phyloP scores from a whole-genome alignment of 2,113 vertebrate species.

The Entomyzon cyanotis region DNA sequence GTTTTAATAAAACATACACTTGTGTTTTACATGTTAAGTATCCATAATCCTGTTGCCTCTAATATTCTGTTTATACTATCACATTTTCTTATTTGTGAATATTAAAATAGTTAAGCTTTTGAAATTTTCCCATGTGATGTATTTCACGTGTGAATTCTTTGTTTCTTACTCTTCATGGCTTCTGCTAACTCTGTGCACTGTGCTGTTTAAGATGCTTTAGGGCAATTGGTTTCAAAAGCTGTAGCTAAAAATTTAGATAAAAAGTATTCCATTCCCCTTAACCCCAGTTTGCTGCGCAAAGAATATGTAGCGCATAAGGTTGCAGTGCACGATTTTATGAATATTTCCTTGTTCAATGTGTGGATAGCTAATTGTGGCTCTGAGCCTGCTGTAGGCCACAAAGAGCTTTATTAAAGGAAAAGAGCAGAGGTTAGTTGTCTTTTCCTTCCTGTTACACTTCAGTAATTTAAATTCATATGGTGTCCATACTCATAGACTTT shows the following conservation, averaged over 20 bases:
- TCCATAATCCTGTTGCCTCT: not conserved
- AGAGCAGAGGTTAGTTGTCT: not conserved
- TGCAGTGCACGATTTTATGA: not conserved
- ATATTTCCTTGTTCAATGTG: not conserved
- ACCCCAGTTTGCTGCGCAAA: not conserved
- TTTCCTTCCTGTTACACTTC: not conserved
- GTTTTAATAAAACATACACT: not conserved
- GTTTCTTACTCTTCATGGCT: not conserved
- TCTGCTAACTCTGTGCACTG: not conserved
- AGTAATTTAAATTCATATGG: not conserved
- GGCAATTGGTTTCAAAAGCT: not conserved
- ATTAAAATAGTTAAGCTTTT: not conserved
- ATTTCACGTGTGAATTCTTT: not conserved
- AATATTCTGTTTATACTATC: not conserved
- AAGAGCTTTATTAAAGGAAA: not conserved
- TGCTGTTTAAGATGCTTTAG: not conserved
- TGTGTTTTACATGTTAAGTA: not conserved
- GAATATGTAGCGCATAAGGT: rapidly evolving
- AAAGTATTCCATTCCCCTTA: not conserved
- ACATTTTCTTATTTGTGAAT: not conserved
- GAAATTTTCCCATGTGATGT: not conserved
- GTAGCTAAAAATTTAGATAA: not conserved
- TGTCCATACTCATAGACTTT: not conserved
- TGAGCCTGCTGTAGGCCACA: not conserved
- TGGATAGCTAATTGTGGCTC: not conserved